Evolutionary conservation across 1,140 invertebrate genomes (phyloP).

Genomic region (Leptinotarsa undecemlineata): DNA sequence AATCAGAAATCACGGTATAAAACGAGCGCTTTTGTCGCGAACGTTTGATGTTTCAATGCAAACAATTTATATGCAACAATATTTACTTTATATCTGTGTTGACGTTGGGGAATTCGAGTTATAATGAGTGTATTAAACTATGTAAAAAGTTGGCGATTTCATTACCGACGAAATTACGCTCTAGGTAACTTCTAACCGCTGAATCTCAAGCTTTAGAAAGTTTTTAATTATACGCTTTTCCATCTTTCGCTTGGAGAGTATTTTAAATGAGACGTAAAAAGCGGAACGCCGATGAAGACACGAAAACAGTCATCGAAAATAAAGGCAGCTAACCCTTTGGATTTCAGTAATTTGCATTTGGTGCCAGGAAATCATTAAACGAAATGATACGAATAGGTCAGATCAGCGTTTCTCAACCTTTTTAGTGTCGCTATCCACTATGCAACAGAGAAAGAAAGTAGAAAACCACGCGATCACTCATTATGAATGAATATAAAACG

Average conservation of each 20-base stretch:
- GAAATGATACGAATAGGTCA: too few relatives aligned
- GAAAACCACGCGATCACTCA: too few relatives aligned
- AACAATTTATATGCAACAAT: slow-evolving; percentile 6
- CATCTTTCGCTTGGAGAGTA: not conserved
- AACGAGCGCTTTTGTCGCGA: not conserved
- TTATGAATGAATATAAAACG: too few relatives aligned
- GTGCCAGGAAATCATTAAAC: too few relatives aligned
- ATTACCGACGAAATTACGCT: not conserved
- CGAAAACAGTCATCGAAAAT: not conserved
- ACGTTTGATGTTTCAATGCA: not conserved
- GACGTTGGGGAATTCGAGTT: not conserved
- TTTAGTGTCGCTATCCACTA: too few relatives aligned
- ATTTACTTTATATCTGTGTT: slow-evolving; percentile 1
- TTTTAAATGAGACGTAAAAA: slow-evolving; percentile 1
- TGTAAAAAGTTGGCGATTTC: not conserved
- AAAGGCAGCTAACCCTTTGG: too few relatives aligned
- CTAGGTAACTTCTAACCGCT: not conserved
- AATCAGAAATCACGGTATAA: not conserved
- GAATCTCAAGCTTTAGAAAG: not conserved
- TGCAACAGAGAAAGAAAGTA: too few relatives aligned
- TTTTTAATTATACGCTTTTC: slow-evolving; percentile 8
- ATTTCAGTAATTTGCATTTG: too few relatives aligned
- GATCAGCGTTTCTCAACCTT: too few relatives aligned
- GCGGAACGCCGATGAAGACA: not conserved
- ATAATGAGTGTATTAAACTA: slow-evolving; percentile 2